Conservation (phyloP, 2,113 vertebrate species). For the Hipposideros armiger region DNA sequence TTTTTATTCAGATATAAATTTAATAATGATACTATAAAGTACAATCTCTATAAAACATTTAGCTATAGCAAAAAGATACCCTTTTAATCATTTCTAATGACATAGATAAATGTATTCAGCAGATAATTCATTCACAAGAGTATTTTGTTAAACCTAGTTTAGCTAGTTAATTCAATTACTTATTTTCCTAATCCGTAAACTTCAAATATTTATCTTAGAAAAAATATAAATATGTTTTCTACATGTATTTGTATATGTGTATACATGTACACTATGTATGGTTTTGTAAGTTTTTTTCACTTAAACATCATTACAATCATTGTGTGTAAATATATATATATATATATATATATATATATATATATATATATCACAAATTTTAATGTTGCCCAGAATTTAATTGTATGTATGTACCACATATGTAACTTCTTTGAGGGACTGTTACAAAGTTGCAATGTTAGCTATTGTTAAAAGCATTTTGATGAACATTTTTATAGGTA, state of each 20-base stretch:
- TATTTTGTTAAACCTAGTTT: background rate
- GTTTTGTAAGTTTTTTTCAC: background rate
- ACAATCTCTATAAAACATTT: conserved; percentile 33
- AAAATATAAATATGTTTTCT: background rate
- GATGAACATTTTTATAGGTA: background rate
- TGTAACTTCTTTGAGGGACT: background rate
- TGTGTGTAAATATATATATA: background rate
- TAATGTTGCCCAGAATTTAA: background rate
- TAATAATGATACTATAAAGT: background rate
- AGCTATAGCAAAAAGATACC: background rate
- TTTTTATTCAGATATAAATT: conserved; percentile 31
- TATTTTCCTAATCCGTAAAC: background rate
- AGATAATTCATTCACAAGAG: conserved; percentile 38
- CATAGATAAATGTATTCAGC: background rate
- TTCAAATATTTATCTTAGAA: conserved; percentile 38
- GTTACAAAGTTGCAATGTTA: background rate
- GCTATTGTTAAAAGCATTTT: background rate
- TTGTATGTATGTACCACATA: background rate
- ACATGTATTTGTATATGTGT: background rate
- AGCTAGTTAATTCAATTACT: conserved; percentile 8
- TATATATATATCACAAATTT: background rate
- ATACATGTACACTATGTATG: background rate
- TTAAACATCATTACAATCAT: background rate
- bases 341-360: background rate
- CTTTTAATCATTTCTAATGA: conserved; percentile 49